These are phyloP conservation scores for Oceanodroma leucorhoa DNA, from an alignment of 2,797 vertebrate species.

Conservation along the genomic window DNA sequence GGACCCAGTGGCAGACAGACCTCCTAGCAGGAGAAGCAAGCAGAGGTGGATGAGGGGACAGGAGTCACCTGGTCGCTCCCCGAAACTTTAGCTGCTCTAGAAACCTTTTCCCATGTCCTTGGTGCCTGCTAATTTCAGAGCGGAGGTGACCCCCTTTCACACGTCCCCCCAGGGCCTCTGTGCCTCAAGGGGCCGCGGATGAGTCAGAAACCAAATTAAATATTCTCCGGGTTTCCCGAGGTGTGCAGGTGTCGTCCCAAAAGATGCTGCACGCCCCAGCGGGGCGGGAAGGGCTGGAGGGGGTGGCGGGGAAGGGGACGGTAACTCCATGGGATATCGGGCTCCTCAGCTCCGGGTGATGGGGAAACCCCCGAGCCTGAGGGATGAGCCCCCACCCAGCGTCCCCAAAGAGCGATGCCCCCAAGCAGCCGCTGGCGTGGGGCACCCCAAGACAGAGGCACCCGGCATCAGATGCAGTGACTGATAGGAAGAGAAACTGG, in stretches of 20 bases:
- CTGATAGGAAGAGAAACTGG: background rate
- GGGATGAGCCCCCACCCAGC: background rate
- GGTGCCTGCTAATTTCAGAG: conserved; percentile 47
- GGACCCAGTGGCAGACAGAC: background rate
- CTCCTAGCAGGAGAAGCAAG: background rate
- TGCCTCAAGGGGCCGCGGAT: background rate
- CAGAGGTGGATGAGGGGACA: background rate
- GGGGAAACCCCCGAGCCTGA: background rate
- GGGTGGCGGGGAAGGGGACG: accelerated
- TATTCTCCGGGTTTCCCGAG: background rate
- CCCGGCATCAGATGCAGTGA: accelerated
- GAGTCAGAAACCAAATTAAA: conserved; percentile 25
- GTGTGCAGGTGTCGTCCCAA: background rate
- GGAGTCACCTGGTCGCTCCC: background rate
- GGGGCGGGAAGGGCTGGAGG: background rate
- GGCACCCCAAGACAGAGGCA: background rate
- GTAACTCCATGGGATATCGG: accelerated
- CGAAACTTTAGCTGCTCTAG: background rate
- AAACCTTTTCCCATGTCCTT: conserved; percentile 44
- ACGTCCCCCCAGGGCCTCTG: accelerated
- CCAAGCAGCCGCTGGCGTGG: accelerated
- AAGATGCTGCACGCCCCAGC: background rate
- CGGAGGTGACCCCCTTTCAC: conserved; percentile 41
- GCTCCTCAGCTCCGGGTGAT: background rate
- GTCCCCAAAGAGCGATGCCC: background rate